phyloP scores from a whole-genome alignment of 2,888 invertebrate species.

The Muschampia plurimacula region DNA sequence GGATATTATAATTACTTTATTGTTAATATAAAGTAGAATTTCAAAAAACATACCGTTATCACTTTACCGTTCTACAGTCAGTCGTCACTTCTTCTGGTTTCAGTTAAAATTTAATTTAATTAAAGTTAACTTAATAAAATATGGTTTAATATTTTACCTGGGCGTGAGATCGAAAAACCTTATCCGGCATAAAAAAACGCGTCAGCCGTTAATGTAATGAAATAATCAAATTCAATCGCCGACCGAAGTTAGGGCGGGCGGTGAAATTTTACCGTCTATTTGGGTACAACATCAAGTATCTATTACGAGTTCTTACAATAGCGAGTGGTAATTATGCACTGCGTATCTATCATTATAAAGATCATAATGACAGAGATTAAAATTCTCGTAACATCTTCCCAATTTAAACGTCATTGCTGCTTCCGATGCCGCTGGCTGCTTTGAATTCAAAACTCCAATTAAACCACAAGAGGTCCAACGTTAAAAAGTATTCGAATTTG shows the following conservation, averaged over 20 bases:
- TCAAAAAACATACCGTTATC: not conserved
- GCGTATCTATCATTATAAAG: slow-evolving; percentile 47
- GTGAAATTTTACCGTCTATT: slow-evolving; percentile 20
- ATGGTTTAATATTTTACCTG: slow-evolving; percentile 18
- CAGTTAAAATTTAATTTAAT: not conserved
- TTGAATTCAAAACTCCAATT: slow-evolving; percentile 65
- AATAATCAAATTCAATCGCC: slow-evolving; percentile 26
- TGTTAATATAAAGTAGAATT: not conserved
- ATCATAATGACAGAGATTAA: slow-evolving; percentile 58
- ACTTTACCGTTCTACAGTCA: not conserved
- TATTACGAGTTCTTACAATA: slow-evolving; percentile 29
- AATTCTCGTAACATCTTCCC: slow-evolving; percentile 61
- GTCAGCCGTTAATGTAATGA: slow-evolving; percentile 12
- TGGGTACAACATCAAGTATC: slow-evolving; percentile 26
- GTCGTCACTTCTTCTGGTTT: not conserved
- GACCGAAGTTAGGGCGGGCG: slow-evolving; percentile 2
- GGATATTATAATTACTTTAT: not conserved
- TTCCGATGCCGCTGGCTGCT: slow-evolving; percentile 49
- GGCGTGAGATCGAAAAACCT: slow-evolving; percentile 14
- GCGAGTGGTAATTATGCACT: slow-evolving; percentile 44
- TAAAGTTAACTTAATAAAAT: not conserved
- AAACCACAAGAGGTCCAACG: slow-evolving; percentile 54
- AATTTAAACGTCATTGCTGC: slow-evolving; percentile 54
- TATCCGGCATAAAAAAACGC: slow-evolving; percentile 1
- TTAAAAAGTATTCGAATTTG: slow-evolving; percentile 47